Conservation (phyloP, 2,888 invertebrate genomes). For the Harmothoe impar region DNA sequence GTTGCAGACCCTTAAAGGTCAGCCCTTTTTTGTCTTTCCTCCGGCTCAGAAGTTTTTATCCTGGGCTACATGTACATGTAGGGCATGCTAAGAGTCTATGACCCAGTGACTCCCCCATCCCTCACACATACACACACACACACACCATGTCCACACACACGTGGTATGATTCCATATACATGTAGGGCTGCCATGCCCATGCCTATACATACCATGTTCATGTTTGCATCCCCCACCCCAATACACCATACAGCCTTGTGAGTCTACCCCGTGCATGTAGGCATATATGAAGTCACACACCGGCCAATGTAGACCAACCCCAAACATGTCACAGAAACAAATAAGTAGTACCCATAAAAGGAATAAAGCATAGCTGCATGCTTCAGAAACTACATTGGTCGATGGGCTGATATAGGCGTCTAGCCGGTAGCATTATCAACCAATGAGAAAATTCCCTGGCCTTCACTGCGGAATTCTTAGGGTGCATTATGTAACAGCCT, state of each 20-base stretch:
- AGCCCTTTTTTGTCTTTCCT: background rate
- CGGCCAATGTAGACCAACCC: background rate
- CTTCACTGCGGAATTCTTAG: no score
- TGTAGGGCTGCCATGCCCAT: background rate
- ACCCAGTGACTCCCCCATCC: no score
- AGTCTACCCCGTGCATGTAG: background rate
- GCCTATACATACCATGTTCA: background rate
- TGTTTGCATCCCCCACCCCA: background rate
- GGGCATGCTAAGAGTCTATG: background rate
- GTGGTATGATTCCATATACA: background rate
- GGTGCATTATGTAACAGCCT: no score
- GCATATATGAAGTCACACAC: background rate
- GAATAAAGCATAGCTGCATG: background rate
- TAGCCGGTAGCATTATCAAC: no score
- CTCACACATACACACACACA: no score
- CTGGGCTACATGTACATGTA: background rate
- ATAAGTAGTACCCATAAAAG: background rate
- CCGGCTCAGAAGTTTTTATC: constrained; percentile 9
- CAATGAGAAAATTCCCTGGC: no score
- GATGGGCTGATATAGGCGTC: no score
- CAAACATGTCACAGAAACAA: background rate
- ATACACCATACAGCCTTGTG: background rate
- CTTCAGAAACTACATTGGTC: no score
- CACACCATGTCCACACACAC: constrained; percentile 8
- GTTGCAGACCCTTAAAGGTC: background rate